Evolutionary conservation across 1,140 invertebrate genomes (phyloP), one percentile per base, ranked within the genome.

Genomic region (Drosophila chauvacae): DNA sequence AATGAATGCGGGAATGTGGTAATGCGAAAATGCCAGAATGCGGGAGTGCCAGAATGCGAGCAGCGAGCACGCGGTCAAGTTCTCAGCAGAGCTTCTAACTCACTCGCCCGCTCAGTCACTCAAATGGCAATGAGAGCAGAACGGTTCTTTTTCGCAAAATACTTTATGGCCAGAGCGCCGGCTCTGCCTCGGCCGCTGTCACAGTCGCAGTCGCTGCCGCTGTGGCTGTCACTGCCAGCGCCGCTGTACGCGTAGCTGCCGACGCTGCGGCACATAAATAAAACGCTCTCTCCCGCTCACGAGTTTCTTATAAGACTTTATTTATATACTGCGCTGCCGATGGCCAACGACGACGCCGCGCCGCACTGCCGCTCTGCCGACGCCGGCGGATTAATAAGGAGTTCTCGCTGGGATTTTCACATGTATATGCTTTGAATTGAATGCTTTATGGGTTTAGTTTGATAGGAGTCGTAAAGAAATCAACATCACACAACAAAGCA

Each of bases 391-490:
- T 92, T 92, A 92, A 92, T 92, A 86, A 90, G 90, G 91, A 88
- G 84, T 85, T 91, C 85, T 91, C 86, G 90, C 90, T 92, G 81
- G 90, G 90, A 92, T 91, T 92, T 92, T 92, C 85, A 91, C 90
- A 92, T 92, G 91, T 92, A 92, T 91, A 92, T 92, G 90, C 80
- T 88, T 74, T 84, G 91, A 92, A 92, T 92, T 92, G 92, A 92
- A 92, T 92, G 90, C 91, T 92, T 92, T 92, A 92, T 92, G 92
- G 92, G 91, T 92, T 92, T 92, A 92, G 91, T 92, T 92, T 90
- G 91, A 92, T 91, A 92, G 91, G 90, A 92, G 91, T 92, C 92
- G 92, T 92, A 92, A 92, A 92, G 92, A 92, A 92, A 92, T 92
- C 92, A 92, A 92, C 92, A 92, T 92, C 92, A 91, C 62, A 91